Evolutionary conservation across 2,113 vertebrate species (phyloP), one percentile per base, ranked within the genome.

Genomic region (Spizaetus ornatus): DNA sequence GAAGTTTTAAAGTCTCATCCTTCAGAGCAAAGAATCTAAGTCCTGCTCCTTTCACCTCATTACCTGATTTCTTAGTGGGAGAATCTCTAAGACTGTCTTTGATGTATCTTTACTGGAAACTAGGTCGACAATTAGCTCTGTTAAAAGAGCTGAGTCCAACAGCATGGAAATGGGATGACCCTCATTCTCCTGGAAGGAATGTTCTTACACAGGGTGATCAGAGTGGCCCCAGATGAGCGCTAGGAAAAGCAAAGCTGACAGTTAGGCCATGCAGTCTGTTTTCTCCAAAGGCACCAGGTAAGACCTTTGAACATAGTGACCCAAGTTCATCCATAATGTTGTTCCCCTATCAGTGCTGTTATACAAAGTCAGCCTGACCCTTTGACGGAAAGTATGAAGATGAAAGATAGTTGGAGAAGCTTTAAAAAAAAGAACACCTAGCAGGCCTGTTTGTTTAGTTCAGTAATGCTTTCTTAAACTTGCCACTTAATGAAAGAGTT

Each of bases 241-340:
- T 29, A 26, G 69, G 40, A 67, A 69, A 47, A 77, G 29, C 5
- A 6, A 36, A 82, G 29, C 15, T 26, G 7, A 10, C 36, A 14
- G 31, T 14, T 21, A 31, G 43, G 23, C 55, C 14, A 7, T 9
- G 15, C 43, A 31, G 31, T 27, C 29, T 63, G 10, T 71, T 45
- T 76, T 52, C 9, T 58, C 40, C 31, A 14, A 18, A 82, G 31
- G 16, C 9, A 26, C 12, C 45, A 36, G 26, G 38, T 50, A 31
- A 59, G 47, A 36, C 15, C 31, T 84, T 62, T 48, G 55, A 26
- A 38, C 22, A 10, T 1, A 56, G 62, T 3, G 38, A 53, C 27
- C 22, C 53, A 55, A n/a, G 53, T 40, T 78, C 38, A 52, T 17
- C 48, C 0, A 0, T 48, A 34, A 15, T 6, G 1, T 8, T 50